Conservation (phyloP, 2,888 invertebrate species). For the Prosapia bicincta region DNA sequence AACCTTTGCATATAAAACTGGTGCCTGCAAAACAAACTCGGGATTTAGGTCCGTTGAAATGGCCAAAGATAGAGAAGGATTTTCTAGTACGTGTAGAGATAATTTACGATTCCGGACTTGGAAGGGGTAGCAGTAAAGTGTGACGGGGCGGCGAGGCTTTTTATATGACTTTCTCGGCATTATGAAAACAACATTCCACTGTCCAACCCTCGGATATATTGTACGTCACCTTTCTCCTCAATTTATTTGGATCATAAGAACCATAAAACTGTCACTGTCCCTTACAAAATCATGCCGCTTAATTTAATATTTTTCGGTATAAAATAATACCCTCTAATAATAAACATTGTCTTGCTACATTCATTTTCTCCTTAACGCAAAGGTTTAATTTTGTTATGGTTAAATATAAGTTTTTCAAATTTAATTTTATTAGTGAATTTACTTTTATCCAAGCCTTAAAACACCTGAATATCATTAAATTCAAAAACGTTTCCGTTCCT, state of each 20-base stretch:
- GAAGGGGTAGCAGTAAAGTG: not conserved
- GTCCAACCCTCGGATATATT: not conserved
- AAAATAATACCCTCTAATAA: not conserved
- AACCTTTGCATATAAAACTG: not conserved
- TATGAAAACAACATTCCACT: not conserved
- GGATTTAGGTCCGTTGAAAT: not conserved
- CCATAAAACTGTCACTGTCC: not conserved
- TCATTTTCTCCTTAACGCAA: too few species aligned
- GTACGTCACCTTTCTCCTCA: not conserved
- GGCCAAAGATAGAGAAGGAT: not conserved
- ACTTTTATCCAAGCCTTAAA: too few species aligned
- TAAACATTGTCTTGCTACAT: too few species aligned
- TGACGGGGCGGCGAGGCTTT: not conserved
- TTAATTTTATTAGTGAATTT: too few species aligned
- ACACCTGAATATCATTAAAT: too few species aligned
- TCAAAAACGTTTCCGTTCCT: too few species aligned
- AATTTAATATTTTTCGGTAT: not conserved
- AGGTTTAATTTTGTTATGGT: too few species aligned
- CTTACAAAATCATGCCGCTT: not conserved
- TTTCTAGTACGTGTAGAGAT: not conserved
- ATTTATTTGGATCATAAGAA: not conserved
- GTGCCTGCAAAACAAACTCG: not conserved
- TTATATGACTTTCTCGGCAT: conserved; percentile 2
- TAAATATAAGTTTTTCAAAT: too few species aligned
- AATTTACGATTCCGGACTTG: not conserved